Conservation (phyloP, 1,140 invertebrate species). For the Branchinecta lindahli region DNA sequence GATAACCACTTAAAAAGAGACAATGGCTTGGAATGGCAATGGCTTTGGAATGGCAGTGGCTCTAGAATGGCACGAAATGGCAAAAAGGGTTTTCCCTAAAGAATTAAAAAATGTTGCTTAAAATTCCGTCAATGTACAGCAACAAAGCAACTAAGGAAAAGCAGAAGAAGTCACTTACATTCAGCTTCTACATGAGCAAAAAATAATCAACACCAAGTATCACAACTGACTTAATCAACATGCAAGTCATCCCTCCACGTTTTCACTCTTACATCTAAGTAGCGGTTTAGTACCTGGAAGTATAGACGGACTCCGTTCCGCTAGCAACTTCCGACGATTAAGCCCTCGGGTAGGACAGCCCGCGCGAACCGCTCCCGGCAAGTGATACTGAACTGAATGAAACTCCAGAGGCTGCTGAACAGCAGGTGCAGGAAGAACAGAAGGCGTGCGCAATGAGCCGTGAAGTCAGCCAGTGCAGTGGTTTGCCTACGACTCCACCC, state of each 20-base stretch:
- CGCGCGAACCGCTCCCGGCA: not conserved
- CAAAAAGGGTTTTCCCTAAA: too few species aligned
- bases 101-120: too few species aligned
- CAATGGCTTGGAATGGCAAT: too few species aligned
- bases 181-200: too few species aligned
- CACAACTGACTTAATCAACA: not conserved
- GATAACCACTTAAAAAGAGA: too few species aligned
- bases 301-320: not conserved
- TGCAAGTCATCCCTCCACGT: not conserved
- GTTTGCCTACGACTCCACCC: not conserved
- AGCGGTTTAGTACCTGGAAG: not conserved
- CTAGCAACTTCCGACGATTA: constrained; percentile 1
- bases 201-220: too few species aligned
- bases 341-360: not conserved
- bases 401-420: not conserved
- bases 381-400: not conserved
- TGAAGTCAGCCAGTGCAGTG: not conserved
- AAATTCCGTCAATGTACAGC: too few species aligned
- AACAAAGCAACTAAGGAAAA: too few species aligned
- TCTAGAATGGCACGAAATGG: too few species aligned
- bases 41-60: too few species aligned
- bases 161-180: too few species aligned
- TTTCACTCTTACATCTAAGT: not conserved
- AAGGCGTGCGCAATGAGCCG: constrained; percentile 4
- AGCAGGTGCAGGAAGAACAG: constrained; percentile 10